Evolutionary conservation across 2,797 vertebrate genomes (phyloP).

Genomic region (Takifugu ocellatus): DNA sequence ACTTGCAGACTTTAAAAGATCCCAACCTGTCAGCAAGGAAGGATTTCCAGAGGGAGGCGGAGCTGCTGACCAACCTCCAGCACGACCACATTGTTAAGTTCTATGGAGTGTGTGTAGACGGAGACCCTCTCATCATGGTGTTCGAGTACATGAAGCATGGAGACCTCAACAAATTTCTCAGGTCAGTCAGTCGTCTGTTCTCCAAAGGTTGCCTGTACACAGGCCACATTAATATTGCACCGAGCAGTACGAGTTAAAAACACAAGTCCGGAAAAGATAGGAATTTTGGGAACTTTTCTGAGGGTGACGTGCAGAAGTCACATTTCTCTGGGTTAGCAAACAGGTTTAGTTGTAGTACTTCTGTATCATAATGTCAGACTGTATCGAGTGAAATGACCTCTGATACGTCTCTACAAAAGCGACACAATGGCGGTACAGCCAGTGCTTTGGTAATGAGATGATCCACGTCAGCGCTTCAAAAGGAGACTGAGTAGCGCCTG

Average conservation of each 20-base stretch:
- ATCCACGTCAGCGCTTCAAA: slow-evolving; percentile 48
- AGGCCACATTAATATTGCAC: too few relatives aligned
- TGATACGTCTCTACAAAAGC: slow-evolving; percentile 52
- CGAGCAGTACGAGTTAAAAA: too few relatives aligned
- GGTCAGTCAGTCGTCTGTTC: slow-evolving; percentile 66
- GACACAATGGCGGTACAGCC: slow-evolving; percentile 38
- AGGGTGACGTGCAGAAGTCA: slow-evolving; percentile 8
- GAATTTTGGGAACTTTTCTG: too few relatives aligned
- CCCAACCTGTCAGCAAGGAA: slow-evolving; percentile 92
- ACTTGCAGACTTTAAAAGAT: slow-evolving; percentile 89
- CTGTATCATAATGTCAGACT: slow-evolving; percentile 53
- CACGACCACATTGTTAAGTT: slow-evolving; percentile 98
- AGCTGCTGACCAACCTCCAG: slow-evolving; percentile 95
- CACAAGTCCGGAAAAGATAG: too few relatives aligned
- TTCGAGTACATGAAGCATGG: slow-evolving; percentile 99
- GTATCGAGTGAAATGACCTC: slow-evolving; percentile 49
- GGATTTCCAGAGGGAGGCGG: slow-evolving; percentile 96
- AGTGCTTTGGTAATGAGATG: slow-evolving; percentile 52
- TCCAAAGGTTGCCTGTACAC: slow-evolving; percentile 1
- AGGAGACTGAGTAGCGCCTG: slow-evolving; percentile 11
- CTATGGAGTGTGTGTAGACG: slow-evolving; percentile 93
- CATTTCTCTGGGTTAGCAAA: slow-evolving; percentile 24
- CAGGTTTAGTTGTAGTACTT: slow-evolving; percentile 31
- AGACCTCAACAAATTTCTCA: slow-evolving; percentile 97
- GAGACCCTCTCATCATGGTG: slow-evolving; percentile 98